phyloP scores from a whole-genome alignment of 2,797 vertebrate genomes.

The Notamacropus eugenii region DNA sequence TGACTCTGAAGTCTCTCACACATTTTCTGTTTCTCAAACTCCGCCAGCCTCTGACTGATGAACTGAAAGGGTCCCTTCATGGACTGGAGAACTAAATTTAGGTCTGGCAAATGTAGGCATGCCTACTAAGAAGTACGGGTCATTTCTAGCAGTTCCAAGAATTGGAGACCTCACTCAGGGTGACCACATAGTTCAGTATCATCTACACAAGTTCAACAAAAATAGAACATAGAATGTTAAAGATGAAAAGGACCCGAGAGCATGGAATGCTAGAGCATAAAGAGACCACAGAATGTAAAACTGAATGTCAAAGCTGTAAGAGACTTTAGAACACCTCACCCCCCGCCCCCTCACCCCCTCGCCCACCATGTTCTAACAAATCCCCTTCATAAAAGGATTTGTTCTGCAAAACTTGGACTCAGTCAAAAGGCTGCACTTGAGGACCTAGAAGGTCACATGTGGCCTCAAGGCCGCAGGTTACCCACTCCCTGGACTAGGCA shows the following conservation, averaged over 20 bases:
- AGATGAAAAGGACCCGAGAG: too few relatives aligned
- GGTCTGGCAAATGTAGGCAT: background rate
- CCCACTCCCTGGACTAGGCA: background rate
- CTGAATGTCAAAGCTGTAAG: background rate
- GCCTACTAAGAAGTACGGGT: background rate
- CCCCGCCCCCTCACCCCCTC: fast-evolving
- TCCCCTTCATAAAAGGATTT: too few relatives aligned
- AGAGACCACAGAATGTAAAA: background rate
- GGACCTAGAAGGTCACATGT: too few relatives aligned
- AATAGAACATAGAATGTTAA: background rate
- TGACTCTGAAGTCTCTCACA: background rate
- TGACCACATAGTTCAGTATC: background rate
- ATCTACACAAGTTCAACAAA: background rate
- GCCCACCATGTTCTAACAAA: background rate
- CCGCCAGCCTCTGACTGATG: background rate
- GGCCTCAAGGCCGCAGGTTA: too few relatives aligned
- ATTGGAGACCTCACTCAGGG: slow-evolving; percentile 34
- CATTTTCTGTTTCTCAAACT: slow-evolving; percentile 17
- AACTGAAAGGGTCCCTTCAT: slow-evolving; percentile 32
- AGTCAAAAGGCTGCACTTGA: too few relatives aligned
- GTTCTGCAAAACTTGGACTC: too few relatives aligned
- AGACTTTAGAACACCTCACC: background rate
- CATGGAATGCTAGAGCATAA: background rate
- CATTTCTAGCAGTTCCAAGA: slow-evolving; percentile 35
- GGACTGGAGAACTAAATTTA: slow-evolving; percentile 12